Evolutionary conservation across 2,113 vertebrate species (phyloP).

Genomic region (Sarotherodon lohbergeri): DNA sequence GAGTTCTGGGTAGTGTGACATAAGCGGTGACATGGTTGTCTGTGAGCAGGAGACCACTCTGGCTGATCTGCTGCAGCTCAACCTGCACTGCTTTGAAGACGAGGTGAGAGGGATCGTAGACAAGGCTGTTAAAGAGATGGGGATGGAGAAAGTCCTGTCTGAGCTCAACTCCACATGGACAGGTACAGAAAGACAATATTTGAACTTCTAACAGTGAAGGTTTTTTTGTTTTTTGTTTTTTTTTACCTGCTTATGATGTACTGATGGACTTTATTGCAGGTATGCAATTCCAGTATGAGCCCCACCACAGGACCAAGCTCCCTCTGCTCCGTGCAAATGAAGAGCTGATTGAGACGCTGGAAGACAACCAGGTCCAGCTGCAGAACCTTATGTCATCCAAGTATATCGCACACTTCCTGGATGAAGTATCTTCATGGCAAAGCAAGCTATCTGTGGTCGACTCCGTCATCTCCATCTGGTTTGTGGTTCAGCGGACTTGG

Average conservation of each 20-base stretch:
- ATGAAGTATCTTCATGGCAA: slow-evolving; percentile 90
- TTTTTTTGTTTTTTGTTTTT: not conserved
- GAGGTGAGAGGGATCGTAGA: slow-evolving; percentile 89
- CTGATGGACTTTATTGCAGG: not conserved
- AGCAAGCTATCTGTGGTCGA: slow-evolving; percentile 81
- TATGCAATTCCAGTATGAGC: slow-evolving; percentile 87
- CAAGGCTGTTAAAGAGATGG: slow-evolving; percentile 67
- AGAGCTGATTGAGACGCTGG: slow-evolving; percentile 87
- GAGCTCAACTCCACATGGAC: slow-evolving; percentile 65
- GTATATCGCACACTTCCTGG: slow-evolving; percentile 85
- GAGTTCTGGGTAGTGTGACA: not conserved
- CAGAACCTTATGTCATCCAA: slow-evolving; percentile 92
- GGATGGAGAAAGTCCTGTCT: slow-evolving; percentile 61
- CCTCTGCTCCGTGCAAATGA: slow-evolving; percentile 80
- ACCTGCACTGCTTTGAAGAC: slow-evolving; percentile 87
- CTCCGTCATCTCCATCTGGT: slow-evolving; percentile 86
- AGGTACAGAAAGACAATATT: not conserved
- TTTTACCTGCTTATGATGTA: not conserved
- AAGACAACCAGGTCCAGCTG: slow-evolving; percentile 95
- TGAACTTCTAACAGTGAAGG: too few relatives aligned
- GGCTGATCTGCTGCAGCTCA: slow-evolving; percentile 85
- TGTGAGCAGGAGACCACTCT: slow-evolving; percentile 73
- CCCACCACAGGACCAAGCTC: slow-evolving; percentile 73
- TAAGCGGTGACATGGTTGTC: not conserved
- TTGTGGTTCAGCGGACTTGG: slow-evolving; percentile 89